phyloP scores from a whole-genome alignment of 2,888 invertebrate genomes.

The Hyposoter didymator region DNA sequence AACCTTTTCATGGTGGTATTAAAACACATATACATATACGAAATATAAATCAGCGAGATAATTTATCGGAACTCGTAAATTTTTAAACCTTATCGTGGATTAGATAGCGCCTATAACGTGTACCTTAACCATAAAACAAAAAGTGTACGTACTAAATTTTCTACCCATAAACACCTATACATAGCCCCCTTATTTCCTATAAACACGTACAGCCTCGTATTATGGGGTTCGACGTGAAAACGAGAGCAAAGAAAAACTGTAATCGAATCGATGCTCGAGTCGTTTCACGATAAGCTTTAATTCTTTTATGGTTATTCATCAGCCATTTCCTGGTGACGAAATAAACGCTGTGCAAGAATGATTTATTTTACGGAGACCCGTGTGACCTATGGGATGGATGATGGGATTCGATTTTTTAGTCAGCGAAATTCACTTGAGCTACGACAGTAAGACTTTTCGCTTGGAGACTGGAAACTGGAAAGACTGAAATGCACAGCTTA shows the following conservation, averaged over 20 bases:
- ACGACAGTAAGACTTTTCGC: neutral
- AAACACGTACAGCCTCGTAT: neutral
- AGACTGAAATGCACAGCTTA: neutral
- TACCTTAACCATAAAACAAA: conserved; percentile 24
- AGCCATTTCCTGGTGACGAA: neutral
- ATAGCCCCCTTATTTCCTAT: neutral
- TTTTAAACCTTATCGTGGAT: conserved; percentile 79
- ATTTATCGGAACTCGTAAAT: conserved; percentile 81
- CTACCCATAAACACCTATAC: conserved; percentile 23
- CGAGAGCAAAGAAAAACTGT: neutral
- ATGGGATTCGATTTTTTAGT: neutral
- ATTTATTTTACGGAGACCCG: neutral
- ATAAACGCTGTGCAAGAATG: neutral
- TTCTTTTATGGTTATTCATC: neutral
- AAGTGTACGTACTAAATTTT: conserved; percentile 1
- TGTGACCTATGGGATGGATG: neutral
- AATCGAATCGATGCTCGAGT: conserved; percentile 46
- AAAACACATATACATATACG: neutral
- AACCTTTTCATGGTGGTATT: conserved; percentile 57
- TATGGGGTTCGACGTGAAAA: neutral
- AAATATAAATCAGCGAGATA: conserved; percentile 69
- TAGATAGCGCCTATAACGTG: conserved; percentile 75
- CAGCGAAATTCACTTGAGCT: neutral
- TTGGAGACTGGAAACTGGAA: neutral
- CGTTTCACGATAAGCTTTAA: conserved; percentile 1